Conservation (phyloP, 2,113 vertebrate species). For the Planiliza haematocheilus region DNA sequence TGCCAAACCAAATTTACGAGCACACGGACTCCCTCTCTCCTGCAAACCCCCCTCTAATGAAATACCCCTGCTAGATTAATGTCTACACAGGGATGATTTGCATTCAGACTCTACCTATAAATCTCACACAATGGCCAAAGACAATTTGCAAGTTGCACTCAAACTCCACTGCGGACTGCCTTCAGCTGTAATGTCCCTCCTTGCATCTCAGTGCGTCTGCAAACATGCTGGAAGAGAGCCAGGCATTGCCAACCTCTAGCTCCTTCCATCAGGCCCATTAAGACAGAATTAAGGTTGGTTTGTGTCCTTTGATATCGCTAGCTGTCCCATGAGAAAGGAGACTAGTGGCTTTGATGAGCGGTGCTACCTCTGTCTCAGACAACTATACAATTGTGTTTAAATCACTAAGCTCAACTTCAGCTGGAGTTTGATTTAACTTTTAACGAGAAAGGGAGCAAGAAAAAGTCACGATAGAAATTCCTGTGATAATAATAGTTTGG, state of each 20-base stretch:
- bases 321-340: slow-evolving; percentile 39
- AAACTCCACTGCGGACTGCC: slow-evolving; percentile 52
- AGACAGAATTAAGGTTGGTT: slow-evolving; percentile 36
- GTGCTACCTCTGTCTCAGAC: slow-evolving; percentile 32
- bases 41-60: slow-evolving; percentile 73
- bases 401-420: slow-evolving; percentile 2
- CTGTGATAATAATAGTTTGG: slow-evolving; percentile 8
- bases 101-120: slow-evolving; percentile 71
- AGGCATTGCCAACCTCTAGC: slow-evolving; percentile 41
- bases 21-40: slow-evolving; percentile 59
- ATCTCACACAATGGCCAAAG: slow-evolving; percentile 67
- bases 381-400: neutral
- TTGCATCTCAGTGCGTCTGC: neutral
- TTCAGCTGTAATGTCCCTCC: slow-evolving; percentile 28
- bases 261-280: slow-evolving; percentile 40
- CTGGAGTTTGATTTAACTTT: slow-evolving; percentile 9
- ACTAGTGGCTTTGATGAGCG: slow-evolving; percentile 68
- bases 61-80: slow-evolving; percentile 77
- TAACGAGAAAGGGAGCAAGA: neutral
- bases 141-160: slow-evolving; percentile 63
- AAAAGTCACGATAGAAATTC: neutral
- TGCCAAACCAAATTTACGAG: slow-evolving; percentile 77
- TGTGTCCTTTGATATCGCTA: slow-evolving; percentile 56
- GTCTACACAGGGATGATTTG: slow-evolving; percentile 76
- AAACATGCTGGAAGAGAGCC: slow-evolving; percentile 28